phyloP scores from a whole-genome alignment of 2,797 vertebrate species.

The Hyperoplus lanceolatus region DNA sequence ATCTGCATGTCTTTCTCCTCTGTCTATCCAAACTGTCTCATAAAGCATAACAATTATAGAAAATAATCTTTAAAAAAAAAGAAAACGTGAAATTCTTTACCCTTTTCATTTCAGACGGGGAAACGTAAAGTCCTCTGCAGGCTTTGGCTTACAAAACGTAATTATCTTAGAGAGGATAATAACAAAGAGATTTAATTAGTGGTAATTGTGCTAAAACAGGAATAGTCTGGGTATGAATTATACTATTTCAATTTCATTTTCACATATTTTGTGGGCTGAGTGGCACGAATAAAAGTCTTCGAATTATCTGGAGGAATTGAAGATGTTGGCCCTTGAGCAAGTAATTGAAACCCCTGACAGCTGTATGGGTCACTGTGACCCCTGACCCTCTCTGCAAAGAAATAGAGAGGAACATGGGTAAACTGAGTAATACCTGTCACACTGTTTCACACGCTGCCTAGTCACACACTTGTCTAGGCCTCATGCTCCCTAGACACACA shows the following conservation, averaged over 20 bases:
- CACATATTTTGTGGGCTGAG: not conserved
- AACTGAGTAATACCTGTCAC: conserved; percentile 58
- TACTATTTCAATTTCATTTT: conserved; percentile 10
- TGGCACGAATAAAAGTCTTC: conserved; percentile 11
- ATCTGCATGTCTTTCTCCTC: no score
- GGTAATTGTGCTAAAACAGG: conserved; percentile 21
- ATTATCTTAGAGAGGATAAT: not conserved
- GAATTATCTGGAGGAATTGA: not conserved
- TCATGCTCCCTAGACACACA: conserved; percentile 61
- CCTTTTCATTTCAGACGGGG: not conserved
- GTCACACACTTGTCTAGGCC: conserved; percentile 73
- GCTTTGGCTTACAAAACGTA: conserved; percentile 5
- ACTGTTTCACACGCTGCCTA: conserved; percentile 50
- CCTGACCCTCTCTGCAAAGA: conserved; percentile 27
- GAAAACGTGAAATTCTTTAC: not conserved
- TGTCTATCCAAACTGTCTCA: no score
- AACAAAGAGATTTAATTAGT: conserved; percentile 27
- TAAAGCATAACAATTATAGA: no score
- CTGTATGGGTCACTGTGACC: conserved; percentile 26
- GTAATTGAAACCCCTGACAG: not conserved
- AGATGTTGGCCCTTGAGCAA: not conserved
- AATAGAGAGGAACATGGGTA: conserved; percentile 11
- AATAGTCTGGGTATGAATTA: conserved; percentile 30
- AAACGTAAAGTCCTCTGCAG: not conserved
- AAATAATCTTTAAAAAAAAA: not conserved